A percentile compares a stretch with the other conserved stretches of the same genome.
phyloP scores from a whole-genome alignment of 1,140 invertebrate genomes.

The Dendrolimus kikuchii region DNA sequence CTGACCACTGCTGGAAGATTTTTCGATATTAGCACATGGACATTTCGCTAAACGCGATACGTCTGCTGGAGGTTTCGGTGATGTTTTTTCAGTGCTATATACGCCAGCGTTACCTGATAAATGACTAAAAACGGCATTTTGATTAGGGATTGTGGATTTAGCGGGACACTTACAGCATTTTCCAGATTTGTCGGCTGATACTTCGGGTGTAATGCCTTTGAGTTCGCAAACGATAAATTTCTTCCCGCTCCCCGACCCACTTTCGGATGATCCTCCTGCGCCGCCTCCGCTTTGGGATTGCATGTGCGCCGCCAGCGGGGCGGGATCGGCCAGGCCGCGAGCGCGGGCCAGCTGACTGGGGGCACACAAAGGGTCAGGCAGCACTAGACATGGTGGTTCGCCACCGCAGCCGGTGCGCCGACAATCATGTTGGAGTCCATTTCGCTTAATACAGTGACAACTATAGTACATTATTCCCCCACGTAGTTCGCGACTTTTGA shows the following conservation, averaged over 20 bases:
- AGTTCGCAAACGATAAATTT: constrained; percentile 60
- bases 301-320: constrained; percentile 38
- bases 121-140: neutral
- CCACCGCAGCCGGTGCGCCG: constrained; percentile 79
- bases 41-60: constrained; percentile 5
- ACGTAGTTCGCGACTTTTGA: constrained; percentile 79
- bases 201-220: constrained; percentile 42
- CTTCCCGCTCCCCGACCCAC: constrained; percentile 33
- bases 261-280: constrained; percentile 14
- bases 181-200: constrained; percentile 22
- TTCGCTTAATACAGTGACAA: constrained; percentile 83
- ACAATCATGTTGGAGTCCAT: constrained; percentile 84
- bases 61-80: neutral
- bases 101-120: neutral
- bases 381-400: constrained; percentile 76
- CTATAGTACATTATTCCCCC: constrained; percentile 77
- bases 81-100: constrained; percentile 1
- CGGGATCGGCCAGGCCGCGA: constrained; percentile 50
- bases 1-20: constrained; percentile 4
- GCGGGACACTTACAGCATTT: constrained; percentile 53
- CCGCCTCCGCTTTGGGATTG: constrained; percentile 26
- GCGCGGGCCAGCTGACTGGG: constrained; percentile 70
- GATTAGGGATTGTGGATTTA: constrained; percentile 4
- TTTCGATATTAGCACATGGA: constrained; percentile 8
- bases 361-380: constrained; percentile 78